Conservation (phyloP, 2,113 vertebrate species). For the Gobius niger region DNA sequence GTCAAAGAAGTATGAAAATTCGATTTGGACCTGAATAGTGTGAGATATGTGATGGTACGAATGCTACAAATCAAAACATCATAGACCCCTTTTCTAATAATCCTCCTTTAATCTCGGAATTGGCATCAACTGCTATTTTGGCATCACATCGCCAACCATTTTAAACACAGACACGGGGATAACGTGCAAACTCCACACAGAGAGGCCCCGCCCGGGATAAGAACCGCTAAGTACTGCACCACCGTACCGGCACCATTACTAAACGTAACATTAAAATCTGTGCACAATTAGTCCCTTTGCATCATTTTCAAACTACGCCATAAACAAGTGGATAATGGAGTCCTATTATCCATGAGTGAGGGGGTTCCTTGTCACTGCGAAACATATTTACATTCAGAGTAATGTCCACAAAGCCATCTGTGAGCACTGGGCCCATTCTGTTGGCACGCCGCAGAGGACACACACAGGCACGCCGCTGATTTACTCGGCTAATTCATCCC, state of each 20-base stretch:
- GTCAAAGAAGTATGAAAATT: too few relatives aligned
- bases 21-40: too few relatives aligned
- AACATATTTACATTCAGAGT: slow-evolving; percentile 10
- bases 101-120: too few relatives aligned
- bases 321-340: slow-evolving; percentile 10
- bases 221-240: too few relatives aligned
- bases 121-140: too few relatives aligned
- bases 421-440: slow-evolving; percentile 2
- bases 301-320: neutral
- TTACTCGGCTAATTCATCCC: neutral
- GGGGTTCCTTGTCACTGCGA: slow-evolving; percentile 1
- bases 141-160: too few relatives aligned
- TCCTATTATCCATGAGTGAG: neutral
- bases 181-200: too few relatives aligned
- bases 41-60: too few relatives aligned
- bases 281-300: neutral
- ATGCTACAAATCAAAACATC: too few relatives aligned
- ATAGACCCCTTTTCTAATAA: too few relatives aligned
- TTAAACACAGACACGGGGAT: too few relatives aligned
- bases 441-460: neutral
- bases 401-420: slow-evolving; percentile 12
- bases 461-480: slow-evolving; percentile 1
- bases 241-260: neutral
- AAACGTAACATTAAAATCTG: neutral
- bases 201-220: too few relatives aligned